A percentile compares a stretch with the other conserved stretches of the same genome.
Conservation (phyloP, 2,888 invertebrate species). For the Tenthredo livida region DNA sequence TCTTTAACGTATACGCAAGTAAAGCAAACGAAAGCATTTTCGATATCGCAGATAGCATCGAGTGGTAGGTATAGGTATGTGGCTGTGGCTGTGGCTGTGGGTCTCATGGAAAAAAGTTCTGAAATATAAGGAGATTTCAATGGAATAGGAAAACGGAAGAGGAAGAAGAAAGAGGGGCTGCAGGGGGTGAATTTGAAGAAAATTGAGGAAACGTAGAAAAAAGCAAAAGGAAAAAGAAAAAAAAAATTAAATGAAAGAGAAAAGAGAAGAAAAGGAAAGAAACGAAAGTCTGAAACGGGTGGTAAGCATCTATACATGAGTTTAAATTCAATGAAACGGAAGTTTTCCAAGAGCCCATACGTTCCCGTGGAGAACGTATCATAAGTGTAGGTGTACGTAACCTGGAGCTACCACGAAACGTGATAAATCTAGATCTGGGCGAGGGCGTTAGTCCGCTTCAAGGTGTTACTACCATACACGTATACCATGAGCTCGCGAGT, state of each 20-base stretch:
- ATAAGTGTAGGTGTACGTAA: not conserved
- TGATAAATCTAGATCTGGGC: constrained; percentile 26
- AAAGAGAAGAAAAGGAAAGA: not conserved
- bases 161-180: not conserved
- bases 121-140: not conserved
- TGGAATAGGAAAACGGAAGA: not conserved
- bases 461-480: constrained; percentile 5
- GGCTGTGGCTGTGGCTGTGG: not conserved
- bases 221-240: not conserved
- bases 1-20: not conserved
- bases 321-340: constrained; percentile 17
- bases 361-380: not conserved
- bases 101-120: not conserved
- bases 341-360: not conserved
- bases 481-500: not conserved
- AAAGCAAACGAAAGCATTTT: constrained; percentile 38
- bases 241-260: not conserved
- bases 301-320: not conserved
- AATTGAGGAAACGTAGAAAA: not conserved
- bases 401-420: constrained; percentile 3
- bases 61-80: no score
- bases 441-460: constrained; percentile 2
- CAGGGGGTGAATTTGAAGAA: not conserved
- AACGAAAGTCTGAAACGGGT: not conserved
- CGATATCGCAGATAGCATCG: not conserved